Evolutionary conservation across 2,888 invertebrate species (phyloP), one percentile per base, ranked within the genome.

Genomic region (Drosophila birchii): DNA sequence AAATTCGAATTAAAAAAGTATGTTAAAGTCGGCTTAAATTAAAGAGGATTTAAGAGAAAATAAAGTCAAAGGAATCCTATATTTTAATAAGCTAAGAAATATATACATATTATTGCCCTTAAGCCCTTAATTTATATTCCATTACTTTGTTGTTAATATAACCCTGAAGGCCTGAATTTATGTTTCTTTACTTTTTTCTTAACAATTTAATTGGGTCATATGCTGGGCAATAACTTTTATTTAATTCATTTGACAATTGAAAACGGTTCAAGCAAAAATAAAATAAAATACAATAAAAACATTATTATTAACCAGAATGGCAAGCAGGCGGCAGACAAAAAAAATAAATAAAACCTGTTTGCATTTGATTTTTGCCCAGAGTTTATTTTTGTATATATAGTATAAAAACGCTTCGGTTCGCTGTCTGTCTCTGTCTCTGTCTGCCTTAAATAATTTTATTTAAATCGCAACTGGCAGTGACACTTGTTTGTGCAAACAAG

Each of bases 401-500:
- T 29, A 43, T n/a, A n/a, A 62, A 62, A 76, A 44, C 58, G 58
- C 26, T 47, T 26, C 23, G 60, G 60, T 58, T 41, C 20, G 23
- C 26, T 18, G 5, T 47, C 78, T 47, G 60, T 59, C 59, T 59
- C 61, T 55, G 72, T 60, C 76, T 20, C 62, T 64, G 80, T 61
- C 79, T 58, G 87, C 63, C 66, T 79, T 86, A 87, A 87, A 78
- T 75, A 72, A 85, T 78, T 78, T 72, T 66, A 76, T 86, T 88
- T 82, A 76, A 78, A 78, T 80, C 88, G 80, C 80, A 83, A 69
- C 86, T 58, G 78, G 72, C 81, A 81, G 69, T 64, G 80, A 76
- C 86, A 83, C 81, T 81, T 81, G 81, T 81, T 81, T 79, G 82
- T 57, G 78, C 82, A 66, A 85, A 81, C 81, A 78, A 66, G 54